phyloP scores from a whole-genome alignment of 2,113 vertebrate species.

The Solea senegalensis region DNA sequence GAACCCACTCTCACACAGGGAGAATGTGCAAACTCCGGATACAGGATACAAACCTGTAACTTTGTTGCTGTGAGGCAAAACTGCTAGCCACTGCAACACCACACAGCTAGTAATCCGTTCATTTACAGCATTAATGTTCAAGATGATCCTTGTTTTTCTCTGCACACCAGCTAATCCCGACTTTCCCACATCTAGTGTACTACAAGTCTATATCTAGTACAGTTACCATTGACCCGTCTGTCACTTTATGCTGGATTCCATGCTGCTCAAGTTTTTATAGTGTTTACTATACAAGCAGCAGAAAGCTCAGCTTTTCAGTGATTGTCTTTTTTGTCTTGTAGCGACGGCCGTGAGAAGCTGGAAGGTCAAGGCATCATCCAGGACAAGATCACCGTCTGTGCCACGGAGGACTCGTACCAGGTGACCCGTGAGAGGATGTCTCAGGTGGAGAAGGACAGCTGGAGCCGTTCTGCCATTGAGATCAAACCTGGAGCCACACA shows the following conservation, averaged over 20 bases:
- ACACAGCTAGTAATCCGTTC: too few relatives aligned
- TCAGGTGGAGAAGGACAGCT: slow-evolving; percentile 83
- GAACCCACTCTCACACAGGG: too few relatives aligned
- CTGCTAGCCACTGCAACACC: too few relatives aligned
- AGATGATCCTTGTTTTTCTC: slow-evolving; percentile 49
- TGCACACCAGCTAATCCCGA: slow-evolving; percentile 45
- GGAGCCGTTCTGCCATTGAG: slow-evolving; percentile 80
- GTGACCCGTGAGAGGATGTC: slow-evolving; percentile 80
- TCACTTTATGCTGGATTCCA: slow-evolving; percentile 45
- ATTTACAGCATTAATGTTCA: slow-evolving; percentile 6
- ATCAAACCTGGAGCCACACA: slow-evolving; percentile 78
- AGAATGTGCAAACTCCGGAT: too few relatives aligned
- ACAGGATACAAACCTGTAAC: too few relatives aligned
- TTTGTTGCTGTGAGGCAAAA: too few relatives aligned
- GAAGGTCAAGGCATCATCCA: slow-evolving; percentile 86
- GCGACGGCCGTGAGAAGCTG: slow-evolving; percentile 78
- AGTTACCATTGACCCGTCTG: slow-evolving; percentile 47
- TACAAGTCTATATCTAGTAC: slow-evolving; percentile 52
- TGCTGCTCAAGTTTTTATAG: slow-evolving; percentile 17
- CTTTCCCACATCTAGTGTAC: slow-evolving; percentile 15
- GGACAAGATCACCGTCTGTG: slow-evolving; percentile 88
- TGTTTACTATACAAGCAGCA: slow-evolving; percentile 10
- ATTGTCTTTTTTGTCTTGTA: slow-evolving; percentile 35
- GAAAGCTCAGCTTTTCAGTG: slow-evolving; percentile 5
- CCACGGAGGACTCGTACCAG: slow-evolving; percentile 85